These are phyloP conservation scores for Phlogophora meticulosa DNA, from an alignment of 2,888 invertebrate genomes.

Conservation along the genomic window DNA sequence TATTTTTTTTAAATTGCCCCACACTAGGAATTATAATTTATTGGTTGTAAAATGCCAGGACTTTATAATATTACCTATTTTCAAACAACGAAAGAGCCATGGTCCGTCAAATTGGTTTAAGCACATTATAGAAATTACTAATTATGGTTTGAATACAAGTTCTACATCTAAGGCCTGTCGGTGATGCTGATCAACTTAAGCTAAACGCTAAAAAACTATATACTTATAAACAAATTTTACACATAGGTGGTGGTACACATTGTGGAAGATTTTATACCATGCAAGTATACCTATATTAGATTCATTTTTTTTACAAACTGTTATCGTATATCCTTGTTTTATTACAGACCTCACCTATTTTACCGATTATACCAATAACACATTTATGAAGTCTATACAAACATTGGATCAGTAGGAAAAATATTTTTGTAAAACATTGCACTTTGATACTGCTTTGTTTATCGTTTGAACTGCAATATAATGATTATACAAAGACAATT, in stretches of 20 bases:
- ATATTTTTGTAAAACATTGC: no score
- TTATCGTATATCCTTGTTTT: conserved; percentile 21
- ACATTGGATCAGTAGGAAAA: no score
- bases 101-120: conserved; percentile 27
- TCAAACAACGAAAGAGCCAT: background rate
- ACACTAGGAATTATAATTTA: no score
- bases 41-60: background rate
- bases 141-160: conserved; percentile 47
- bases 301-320: no score
- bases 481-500: background rate
- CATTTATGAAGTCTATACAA: conserved; percentile 3
- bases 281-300: no score
- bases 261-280: background rate
- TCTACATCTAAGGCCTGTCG: conserved; percentile 63
- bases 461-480: background rate
- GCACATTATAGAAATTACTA: no score
- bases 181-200: conserved; percentile 63
- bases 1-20: no score
- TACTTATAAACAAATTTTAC: conserved; percentile 32
- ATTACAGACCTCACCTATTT: conserved; percentile 3
- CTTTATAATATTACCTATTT: no score
- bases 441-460: background rate
- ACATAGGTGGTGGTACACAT: conserved; percentile 1
- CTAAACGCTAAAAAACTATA: conserved; percentile 52
- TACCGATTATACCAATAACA: no score